phyloP scores from a whole-genome alignment of 2,797 vertebrate species.

The Coreius guichenoti region DNA sequence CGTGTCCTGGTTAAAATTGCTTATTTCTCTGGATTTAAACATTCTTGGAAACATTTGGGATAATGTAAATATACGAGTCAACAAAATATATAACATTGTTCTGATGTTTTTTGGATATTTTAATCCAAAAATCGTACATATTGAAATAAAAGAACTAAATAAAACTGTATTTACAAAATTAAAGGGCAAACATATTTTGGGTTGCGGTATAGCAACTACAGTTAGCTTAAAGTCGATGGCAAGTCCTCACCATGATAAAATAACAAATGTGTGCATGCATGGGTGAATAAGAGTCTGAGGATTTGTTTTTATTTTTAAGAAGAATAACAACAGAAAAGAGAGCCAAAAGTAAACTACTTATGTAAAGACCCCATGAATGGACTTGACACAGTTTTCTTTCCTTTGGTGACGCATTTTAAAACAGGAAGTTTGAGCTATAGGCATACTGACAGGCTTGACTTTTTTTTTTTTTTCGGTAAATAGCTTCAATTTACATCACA shows the following conservation, averaged over 20 bases:
- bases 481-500: background rate
- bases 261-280: background rate
- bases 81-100: no score
- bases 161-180: background rate
- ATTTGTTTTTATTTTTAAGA: background rate
- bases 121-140: no score
- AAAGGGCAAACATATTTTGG: background rate
- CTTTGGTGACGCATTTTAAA: background rate
- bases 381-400: background rate
- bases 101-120: no score
- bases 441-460: background rate
- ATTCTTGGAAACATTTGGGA: no score
- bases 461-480: background rate
- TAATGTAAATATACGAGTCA: no score
- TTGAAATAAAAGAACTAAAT: background rate
- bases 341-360: background rate
- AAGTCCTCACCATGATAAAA: background rate
- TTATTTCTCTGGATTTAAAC: no score
- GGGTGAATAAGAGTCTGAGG: background rate
- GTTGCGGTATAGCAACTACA: background rate
- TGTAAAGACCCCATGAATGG: background rate
- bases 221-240: background rate
- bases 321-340: background rate
- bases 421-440: background rate
- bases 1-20: no score